Evolutionary conservation across 1,140 invertebrate genomes (phyloP), one percentile per base, ranked within the genome.

Genomic region (Ceratina australensis): DNA sequence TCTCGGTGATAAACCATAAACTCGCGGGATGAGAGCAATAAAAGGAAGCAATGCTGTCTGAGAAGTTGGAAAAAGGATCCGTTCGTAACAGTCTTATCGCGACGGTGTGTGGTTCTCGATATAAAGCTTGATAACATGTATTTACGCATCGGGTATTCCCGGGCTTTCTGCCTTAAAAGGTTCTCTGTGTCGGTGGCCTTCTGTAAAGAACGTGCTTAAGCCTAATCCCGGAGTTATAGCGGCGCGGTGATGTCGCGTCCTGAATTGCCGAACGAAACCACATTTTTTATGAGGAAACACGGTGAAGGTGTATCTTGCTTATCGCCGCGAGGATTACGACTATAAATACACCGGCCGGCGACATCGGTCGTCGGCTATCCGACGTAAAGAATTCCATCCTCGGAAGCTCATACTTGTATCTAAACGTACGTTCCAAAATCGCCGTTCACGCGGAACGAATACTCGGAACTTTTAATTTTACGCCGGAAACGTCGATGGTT

Each of bases 201-300:
- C n/a, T 57, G 20, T 15, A 68, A 68, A 49, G 52, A 69, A 69
- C 42, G 49, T 54, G 28, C 52, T 69, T 69, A 56, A 69, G 33
- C 20, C 20, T 57, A 57, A 69, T 69, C 52, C 20, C n/a, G 16
- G 20, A 57, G 67, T 69, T 69, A 69, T 42, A 28, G 28, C 20
- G 4, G 13, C 42, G 42, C 33, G 33, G 52, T 69, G 56, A 69
- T 56, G 20, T 18, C n/a, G 15, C n/a, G 15, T 18, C 10, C 2
- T 18, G 52, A 57, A 69, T 56, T 57, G 28, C 15, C 28, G 28
- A 42, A 57, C 26, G 16, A 7, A 57, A 69, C 33, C 20, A 20
- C 20, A 57, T 8, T 69, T 69, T 57, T 24, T 49, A 24, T 1
- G 8, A 4, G 20, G 15, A 15, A 22, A 42, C 28, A 20, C 13